Percentiles rank a stretch among this genome's conserved stretches.
phyloP scores from a whole-genome alignment of 2,888 invertebrate species.

The Cyclophora albipunctata region DNA sequence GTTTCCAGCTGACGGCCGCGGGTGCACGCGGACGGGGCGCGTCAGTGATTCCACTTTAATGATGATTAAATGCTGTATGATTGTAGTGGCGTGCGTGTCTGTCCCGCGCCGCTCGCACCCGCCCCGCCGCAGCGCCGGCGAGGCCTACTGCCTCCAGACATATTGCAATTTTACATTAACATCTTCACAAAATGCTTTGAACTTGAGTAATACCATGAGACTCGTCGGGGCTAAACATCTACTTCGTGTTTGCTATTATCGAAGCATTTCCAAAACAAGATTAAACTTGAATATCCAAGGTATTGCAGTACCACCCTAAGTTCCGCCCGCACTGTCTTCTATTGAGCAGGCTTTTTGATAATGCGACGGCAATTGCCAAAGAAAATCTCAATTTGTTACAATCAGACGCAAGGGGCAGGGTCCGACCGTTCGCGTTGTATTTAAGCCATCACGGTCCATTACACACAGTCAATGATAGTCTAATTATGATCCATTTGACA shows the following conservation, averaged over 20 bases:
- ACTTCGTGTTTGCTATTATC: too few species aligned
- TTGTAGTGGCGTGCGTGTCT: slow-evolving; percentile 54
- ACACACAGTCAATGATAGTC: slow-evolving; percentile 62
- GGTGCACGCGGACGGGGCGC: slow-evolving; percentile 32
- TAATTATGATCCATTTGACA: slow-evolving; percentile 69
- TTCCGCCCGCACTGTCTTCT: too few species aligned
- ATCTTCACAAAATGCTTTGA: slow-evolving; percentile 2
- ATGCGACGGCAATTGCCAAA: slow-evolving; percentile 35
- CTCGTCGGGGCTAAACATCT: too few species aligned
- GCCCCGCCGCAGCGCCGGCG: neutral
- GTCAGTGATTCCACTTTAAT: slow-evolving; percentile 66
- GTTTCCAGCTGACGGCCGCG: slow-evolving; percentile 48
- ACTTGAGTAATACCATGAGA: too few species aligned
- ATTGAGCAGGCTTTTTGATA: too few species aligned
- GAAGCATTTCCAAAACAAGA: too few species aligned
- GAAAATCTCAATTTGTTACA: slow-evolving; percentile 66
- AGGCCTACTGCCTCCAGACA: neutral
- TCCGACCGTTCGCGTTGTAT: slow-evolving; percentile 30
- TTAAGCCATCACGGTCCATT: slow-evolving; percentile 49
- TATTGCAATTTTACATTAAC: slow-evolving; percentile 5
- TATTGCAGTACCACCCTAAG: too few species aligned
- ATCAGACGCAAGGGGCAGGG: slow-evolving; percentile 50
- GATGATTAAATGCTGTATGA: slow-evolving; percentile 72
- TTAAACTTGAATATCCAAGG: too few species aligned
- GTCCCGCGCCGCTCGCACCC: slow-evolving; percentile 5